These are phyloP conservation scores for Cotesia vestalis DNA, from an alignment of 1,140 invertebrate species.

Conservation along the genomic window DNA sequence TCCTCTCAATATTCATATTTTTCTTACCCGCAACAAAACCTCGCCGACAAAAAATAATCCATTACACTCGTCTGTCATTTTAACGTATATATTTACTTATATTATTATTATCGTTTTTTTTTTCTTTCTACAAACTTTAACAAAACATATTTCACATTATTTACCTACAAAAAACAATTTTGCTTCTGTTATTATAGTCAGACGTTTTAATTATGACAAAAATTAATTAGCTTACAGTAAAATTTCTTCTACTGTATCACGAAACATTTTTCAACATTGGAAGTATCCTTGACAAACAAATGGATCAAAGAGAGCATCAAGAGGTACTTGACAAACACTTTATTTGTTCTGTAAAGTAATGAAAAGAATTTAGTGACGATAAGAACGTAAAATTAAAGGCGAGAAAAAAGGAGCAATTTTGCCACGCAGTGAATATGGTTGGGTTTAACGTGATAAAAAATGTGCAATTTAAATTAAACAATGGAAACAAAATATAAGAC, in stretches of 20 bases:
- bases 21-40: not conserved
- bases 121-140: no score
- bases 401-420: not conserved
- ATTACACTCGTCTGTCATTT: not conserved
- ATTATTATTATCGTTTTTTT: no score
- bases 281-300: constrained; percentile 36
- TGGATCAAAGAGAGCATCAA: not conserved
- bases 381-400: no score
- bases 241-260: not conserved
- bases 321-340: not conserved
- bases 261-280: not conserved
- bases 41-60: constrained; percentile 6
- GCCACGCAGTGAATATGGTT: not conserved
- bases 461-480: not conserved
- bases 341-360: not conserved
- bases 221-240: no score
- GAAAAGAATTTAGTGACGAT: no score
- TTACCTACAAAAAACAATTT: no score
- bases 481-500: not conserved
- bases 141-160: no score
- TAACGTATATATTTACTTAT: no score
- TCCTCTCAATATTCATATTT: constrained; percentile 25
- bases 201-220: no score
- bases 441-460: not conserved
- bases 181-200: no score